Base-by-base conservation (phyloP, 1,140 invertebrate species). In the Catajapyx aquilonaris region DNA sequence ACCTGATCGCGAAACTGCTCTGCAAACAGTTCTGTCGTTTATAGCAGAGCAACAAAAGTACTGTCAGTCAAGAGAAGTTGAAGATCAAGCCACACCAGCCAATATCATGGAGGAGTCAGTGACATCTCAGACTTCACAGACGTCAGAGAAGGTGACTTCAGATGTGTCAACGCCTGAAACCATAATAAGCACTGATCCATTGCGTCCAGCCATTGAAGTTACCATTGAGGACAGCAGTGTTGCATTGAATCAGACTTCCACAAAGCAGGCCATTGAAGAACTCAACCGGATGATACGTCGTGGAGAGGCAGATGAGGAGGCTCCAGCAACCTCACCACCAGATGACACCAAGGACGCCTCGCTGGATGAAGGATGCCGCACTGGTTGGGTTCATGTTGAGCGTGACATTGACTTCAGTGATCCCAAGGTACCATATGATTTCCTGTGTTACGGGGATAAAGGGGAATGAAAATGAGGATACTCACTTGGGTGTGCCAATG, bases 41-140 rank as follows among this genome's bases (percentile, higher is more conserved):
- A 76, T 79, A 40, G 73, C 72, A 3, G 74, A 79, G 45, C 74
- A 79, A 50, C 73, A 76, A 47, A 73, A 73, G 52, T 77, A 75
- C 47, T 70, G 46, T 51, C 56, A 62, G 20, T 60, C 60, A 31
- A 55, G 65, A 48, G 65, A 69, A 48, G 61, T 62, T 33, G 54
- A 60, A 18, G 65, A 68, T 46, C 13, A 9, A 13, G 23, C 23
- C 7, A 13, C 13, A 7, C 13, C 23, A 28, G 23, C 23, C 7
- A 28, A 7, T 7, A 28, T 28, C 13, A 38, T 31, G 36, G 23
- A 28, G 18, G 23, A 28, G 11, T 31, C 36, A 16, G 18, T 38
- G 10, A 38, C 17, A 4, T 28, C 20, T 13, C 20, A 38, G 25
- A 15, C 23, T 4, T 11, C 48, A 50, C 2, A 40, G 54, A 61